Evolutionary conservation across 2,797 vertebrate species (phyloP).

Genomic region (Poeciliopsis gracilis): DNA sequence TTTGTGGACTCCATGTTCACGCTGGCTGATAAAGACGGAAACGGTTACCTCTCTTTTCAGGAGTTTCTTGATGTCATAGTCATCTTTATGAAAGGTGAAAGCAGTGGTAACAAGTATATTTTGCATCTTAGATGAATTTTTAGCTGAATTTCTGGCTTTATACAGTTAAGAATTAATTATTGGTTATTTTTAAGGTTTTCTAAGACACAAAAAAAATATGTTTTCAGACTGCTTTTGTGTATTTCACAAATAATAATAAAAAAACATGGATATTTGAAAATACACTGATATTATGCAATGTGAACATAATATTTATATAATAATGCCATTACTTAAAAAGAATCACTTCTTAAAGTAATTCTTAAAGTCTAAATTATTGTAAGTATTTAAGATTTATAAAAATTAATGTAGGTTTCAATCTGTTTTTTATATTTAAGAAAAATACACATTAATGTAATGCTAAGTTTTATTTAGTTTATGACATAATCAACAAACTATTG

Average conservation of each 20-base stretch:
- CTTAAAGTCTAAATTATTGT: too few relatives aligned
- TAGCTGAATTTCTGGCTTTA: background rate
- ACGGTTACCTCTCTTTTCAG: slow-evolving; percentile 94
- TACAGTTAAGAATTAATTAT: background rate
- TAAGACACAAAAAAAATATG: background rate
- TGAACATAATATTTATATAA: background rate
- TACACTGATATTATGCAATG: background rate
- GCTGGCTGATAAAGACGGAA: slow-evolving; percentile 93
- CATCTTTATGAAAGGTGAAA: slow-evolving; percentile 85
- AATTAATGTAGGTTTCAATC: background rate
- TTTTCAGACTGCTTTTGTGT: background rate
- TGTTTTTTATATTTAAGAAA: background rate
- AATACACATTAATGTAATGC: too few relatives aligned
- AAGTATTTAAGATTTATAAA: background rate
- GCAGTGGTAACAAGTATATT: background rate
- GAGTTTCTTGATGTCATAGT: slow-evolving; percentile 96
- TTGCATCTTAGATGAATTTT: background rate
- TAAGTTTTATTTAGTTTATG: background rate
- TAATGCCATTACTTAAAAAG: background rate
- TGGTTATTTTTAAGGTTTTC: background rate
- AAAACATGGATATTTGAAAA: background rate
- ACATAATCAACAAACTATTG: background rate
- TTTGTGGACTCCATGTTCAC: slow-evolving; percentile 98
- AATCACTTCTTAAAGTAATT: background rate
- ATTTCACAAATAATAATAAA: background rate